These are phyloP conservation scores for Oreocharis arfaki DNA, from an alignment of 2,113 vertebrate genomes.

Conservation along the genomic window DNA sequence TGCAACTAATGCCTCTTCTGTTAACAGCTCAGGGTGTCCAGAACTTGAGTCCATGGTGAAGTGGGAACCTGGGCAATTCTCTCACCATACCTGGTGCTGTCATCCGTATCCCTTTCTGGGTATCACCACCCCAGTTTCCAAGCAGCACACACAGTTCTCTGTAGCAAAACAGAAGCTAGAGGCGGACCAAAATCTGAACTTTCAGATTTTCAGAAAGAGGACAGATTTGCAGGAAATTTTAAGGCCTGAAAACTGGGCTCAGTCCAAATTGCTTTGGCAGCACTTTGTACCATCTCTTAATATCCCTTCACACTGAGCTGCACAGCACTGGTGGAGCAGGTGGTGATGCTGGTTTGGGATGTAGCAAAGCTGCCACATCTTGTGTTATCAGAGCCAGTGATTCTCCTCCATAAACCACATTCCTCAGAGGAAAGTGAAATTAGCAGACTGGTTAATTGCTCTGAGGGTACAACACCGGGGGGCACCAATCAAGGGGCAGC, in stretches of 20 bases:
- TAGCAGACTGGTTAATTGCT: slow-evolving; percentile 29
- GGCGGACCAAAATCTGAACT: background rate
- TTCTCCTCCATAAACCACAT: background rate
- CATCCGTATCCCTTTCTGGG: background rate
- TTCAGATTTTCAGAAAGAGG: background rate
- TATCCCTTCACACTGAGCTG: background rate
- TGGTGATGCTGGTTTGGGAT: slow-evolving; percentile 37
- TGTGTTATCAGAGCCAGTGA: background rate
- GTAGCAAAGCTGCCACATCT: slow-evolving; percentile 5
- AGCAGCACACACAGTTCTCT: background rate
- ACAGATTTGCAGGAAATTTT: slow-evolving; percentile 26
- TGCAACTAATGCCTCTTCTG: background rate
- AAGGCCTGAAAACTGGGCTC: background rate
- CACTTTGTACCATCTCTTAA: background rate
- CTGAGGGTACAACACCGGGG: background rate
- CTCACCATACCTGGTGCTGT: background rate
- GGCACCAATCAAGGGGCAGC: slow-evolving; percentile 30
- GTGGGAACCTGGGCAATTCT: background rate
- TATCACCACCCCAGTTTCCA: background rate
- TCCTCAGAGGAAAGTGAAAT: slow-evolving; percentile 5
- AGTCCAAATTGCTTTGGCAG: slow-evolving; percentile 49
- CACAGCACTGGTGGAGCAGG: slow-evolving; percentile 32
- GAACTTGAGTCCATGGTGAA: background rate
- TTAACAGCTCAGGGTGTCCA: background rate
- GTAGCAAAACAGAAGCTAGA: background rate